Evolutionary conservation across 2,888 invertebrate genomes (phyloP).

Genomic region (Archaeoteleia sp.): DNA sequence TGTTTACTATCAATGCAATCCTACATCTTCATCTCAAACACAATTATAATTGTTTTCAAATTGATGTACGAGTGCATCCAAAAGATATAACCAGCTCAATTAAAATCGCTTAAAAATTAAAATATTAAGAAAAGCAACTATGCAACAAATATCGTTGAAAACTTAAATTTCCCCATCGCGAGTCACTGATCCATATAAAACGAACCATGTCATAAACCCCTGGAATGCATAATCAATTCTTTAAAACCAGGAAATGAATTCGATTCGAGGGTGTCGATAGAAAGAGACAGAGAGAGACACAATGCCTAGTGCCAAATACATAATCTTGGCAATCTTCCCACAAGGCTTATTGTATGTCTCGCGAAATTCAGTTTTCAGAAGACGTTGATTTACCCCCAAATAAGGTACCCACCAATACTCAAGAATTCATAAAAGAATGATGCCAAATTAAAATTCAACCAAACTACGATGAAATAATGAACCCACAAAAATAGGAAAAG

Average conservation of each 20-base stretch:
- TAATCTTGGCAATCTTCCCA: constrained; percentile 59
- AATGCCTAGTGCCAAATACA: constrained; percentile 56
- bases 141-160: too few relatives aligned
- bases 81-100: too few relatives aligned
- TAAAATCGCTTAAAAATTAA: too few relatives aligned
- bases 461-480: neutral
- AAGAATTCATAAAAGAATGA: neutral
- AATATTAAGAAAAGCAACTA: too few relatives aligned
- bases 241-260: constrained; percentile 15
- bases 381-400: constrained; percentile 13
- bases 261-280: constrained; percentile 35
- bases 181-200: too few relatives aligned
- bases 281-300: constrained; percentile 20
- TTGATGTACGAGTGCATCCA: too few relatives aligned
- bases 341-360: constrained; percentile 56
- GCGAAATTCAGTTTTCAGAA: constrained; percentile 17
- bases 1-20: too few relatives aligned
- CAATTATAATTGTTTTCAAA: too few relatives aligned
- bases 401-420: constrained; percentile 12
- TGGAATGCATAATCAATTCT: neutral
- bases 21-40: too few relatives aligned
- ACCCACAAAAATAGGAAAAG: too few relatives aligned
- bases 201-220: too few relatives aligned
- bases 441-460: neutral
- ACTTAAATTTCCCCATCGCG: too few relatives aligned